These are phyloP conservation scores for Crotalus viridis DNA, from an alignment of 2,113 vertebrate species.

Conservation along the genomic window DNA sequence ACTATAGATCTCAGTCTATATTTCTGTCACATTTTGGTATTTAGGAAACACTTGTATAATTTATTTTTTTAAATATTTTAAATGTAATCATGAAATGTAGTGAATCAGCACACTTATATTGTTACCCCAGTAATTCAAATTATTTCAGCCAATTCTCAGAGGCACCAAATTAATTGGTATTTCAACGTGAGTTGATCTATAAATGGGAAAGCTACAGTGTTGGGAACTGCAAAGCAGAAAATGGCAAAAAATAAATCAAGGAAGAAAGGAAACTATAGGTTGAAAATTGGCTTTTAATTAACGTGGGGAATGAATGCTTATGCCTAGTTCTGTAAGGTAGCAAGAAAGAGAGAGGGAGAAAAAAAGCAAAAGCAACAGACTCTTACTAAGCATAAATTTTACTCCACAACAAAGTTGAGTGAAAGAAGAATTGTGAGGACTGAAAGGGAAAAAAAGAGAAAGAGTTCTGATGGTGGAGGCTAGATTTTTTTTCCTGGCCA, in stretches of 20 bases:
- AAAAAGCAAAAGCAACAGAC: not conserved
- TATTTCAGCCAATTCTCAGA: constrained; percentile 28
- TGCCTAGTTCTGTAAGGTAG: not conserved
- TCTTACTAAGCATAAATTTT: not conserved
- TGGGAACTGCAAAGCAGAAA: not conserved
- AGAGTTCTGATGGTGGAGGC: constrained; percentile 39
- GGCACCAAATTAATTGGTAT: constrained; percentile 9
- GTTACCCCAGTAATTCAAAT: not conserved
- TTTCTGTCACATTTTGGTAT: not conserved
- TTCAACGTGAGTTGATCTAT: constrained; percentile 21
- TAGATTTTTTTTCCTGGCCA: constrained; percentile 49
- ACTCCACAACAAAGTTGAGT: not conserved
- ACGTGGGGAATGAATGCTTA: not conserved
- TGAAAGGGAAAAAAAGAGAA: not conserved
- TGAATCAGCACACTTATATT: constrained; percentile 24
- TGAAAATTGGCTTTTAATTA: constrained; percentile 15
- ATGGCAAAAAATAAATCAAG: not conserved
- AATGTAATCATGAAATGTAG: constrained; percentile 16
- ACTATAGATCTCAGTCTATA: not conserved
- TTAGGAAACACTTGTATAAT: constrained; percentile 4
- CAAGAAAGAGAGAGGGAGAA: not conserved
- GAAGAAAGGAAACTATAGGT: not conserved
- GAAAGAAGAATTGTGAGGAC: not conserved
- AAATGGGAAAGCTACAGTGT: rapidly evolving
- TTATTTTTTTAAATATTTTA: not conserved